Percentiles rank a stretch among this genome's conserved stretches.
Conservation (phyloP, 2,797 vertebrate species). For the Hozukius guyotensis region DNA sequence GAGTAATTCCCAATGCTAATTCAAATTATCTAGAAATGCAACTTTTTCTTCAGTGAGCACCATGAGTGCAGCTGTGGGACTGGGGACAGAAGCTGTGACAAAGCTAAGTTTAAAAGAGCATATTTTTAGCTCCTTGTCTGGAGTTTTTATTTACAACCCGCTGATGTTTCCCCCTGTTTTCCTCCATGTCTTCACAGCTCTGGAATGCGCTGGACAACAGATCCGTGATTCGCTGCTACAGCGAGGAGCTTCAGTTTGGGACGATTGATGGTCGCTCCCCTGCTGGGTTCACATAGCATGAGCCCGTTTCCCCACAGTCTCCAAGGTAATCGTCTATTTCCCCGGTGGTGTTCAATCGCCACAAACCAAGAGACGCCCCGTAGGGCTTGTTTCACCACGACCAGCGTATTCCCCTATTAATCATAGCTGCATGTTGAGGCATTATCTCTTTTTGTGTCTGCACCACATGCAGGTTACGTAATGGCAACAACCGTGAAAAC, state of each 20-base stretch:
- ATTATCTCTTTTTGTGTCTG: conserved; percentile 24
- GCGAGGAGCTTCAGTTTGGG: conserved; percentile 26
- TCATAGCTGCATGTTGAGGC: conserved; percentile 12
- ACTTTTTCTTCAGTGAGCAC: not conserved
- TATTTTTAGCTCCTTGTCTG: conserved; percentile 31
- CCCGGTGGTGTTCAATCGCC: conserved; percentile 31
- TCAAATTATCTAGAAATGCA: not conserved
- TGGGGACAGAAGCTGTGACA: not conserved
- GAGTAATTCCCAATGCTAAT: not conserved
- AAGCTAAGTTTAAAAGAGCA: conserved; percentile 2
- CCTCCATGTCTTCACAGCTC: conserved; percentile 40
- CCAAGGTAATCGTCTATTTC: conserved; percentile 71
- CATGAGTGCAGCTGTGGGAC: not conserved
- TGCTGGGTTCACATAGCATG: conserved; percentile 57
- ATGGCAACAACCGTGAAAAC: conserved; percentile 11
- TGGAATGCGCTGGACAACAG: conserved; percentile 51
- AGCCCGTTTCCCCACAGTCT: conserved; percentile 46
- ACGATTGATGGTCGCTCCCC: conserved; percentile 69
- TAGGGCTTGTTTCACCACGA: conserved; percentile 19
- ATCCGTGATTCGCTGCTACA: conserved; percentile 8
- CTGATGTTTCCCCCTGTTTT: conserved; percentile 11
- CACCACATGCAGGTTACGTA: conserved; percentile 19
- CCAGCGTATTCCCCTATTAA: conserved; percentile 16
- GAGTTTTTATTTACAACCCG: conserved; percentile 29
- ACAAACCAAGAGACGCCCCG: conserved; percentile 30